phyloP scores from a whole-genome alignment of 2,888 invertebrate species.

The Cabera pusaria region DNA sequence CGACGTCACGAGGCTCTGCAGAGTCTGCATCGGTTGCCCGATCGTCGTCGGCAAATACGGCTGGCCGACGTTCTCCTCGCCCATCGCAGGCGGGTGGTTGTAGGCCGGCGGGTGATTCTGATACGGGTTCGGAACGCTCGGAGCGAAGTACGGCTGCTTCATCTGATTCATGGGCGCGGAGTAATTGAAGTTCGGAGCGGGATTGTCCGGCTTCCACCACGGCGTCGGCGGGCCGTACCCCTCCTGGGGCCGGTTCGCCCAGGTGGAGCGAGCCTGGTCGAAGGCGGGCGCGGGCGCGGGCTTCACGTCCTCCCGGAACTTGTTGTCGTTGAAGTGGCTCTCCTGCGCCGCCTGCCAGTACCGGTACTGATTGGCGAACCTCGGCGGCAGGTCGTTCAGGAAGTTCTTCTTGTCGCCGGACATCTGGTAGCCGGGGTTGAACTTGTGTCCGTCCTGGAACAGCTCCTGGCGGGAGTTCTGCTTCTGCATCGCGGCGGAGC shows the following conservation, averaged over 20 bases:
- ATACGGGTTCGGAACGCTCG: slow-evolving; percentile 53
- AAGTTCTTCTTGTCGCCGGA: slow-evolving; percentile 75
- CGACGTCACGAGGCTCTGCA: slow-evolving; percentile 60
- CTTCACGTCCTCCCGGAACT: slow-evolving; percentile 64
- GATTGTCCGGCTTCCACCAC: slow-evolving; percentile 68
- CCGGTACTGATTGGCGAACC: slow-evolving; percentile 74
- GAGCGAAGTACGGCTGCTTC: slow-evolving; percentile 58
- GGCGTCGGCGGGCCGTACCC: slow-evolving; percentile 44
- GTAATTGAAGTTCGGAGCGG: slow-evolving; percentile 43
- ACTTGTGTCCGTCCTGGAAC: slow-evolving; percentile 64
- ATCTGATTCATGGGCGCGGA: slow-evolving; percentile 45
- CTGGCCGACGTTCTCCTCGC: slow-evolving; percentile 40
- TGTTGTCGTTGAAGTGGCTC: slow-evolving; percentile 61
- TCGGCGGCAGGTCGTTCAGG: slow-evolving; percentile 69
- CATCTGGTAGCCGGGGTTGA: slow-evolving; percentile 64
- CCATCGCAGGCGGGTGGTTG: slow-evolving; percentile 31
- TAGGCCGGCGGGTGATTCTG: slow-evolving; percentile 43
- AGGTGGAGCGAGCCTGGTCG: slow-evolving; percentile 43
- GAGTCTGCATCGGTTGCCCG: slow-evolving; percentile 58
- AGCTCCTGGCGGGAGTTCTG: slow-evolving; percentile 68
- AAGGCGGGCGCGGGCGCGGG: slow-evolving; percentile 40
- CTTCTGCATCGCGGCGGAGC: slow-evolving; percentile 75
- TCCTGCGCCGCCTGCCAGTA: slow-evolving; percentile 72
- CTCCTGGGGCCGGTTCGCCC: slow-evolving; percentile 44
- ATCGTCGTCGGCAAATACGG: slow-evolving; percentile 54